These are phyloP conservation scores for Caracal caracal DNA, from an alignment of 2,113 vertebrate species.

Conservation along the genomic window DNA sequence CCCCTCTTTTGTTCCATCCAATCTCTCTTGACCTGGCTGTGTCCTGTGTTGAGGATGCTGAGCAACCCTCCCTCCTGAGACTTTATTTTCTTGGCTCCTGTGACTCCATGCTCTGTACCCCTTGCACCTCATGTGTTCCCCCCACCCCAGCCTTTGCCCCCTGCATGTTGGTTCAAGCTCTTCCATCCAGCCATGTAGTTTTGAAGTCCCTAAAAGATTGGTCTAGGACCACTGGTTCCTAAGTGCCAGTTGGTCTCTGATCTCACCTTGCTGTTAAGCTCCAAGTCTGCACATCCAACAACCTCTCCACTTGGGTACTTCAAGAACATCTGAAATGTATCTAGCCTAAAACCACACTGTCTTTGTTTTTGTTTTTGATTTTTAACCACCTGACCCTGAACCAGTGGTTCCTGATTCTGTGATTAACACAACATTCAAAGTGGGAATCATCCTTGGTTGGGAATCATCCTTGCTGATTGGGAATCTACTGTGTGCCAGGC, in stretches of 20 bases:
- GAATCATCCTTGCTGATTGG: background rate
- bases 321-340: background rate
- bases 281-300: background rate
- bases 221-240: background rate
- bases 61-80: background rate
- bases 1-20: background rate
- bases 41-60: rapidly evolving
- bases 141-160: background rate
- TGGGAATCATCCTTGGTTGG: background rate
- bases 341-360: background rate
- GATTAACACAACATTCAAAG: background rate
- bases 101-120: background rate
- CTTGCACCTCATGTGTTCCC: background rate
- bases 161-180: too few species aligned
- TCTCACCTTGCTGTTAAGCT: background rate
- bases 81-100: background rate
- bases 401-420: background rate
- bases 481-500: background rate
- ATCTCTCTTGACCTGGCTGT: background rate
- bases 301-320: background rate
- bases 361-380: background rate
- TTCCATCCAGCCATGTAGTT: background rate
- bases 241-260: background rate
- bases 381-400: background rate
- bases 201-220: background rate